Base-by-base conservation (phyloP, 2,797 vertebrate species). In the Muscicapa comitata region DNA sequence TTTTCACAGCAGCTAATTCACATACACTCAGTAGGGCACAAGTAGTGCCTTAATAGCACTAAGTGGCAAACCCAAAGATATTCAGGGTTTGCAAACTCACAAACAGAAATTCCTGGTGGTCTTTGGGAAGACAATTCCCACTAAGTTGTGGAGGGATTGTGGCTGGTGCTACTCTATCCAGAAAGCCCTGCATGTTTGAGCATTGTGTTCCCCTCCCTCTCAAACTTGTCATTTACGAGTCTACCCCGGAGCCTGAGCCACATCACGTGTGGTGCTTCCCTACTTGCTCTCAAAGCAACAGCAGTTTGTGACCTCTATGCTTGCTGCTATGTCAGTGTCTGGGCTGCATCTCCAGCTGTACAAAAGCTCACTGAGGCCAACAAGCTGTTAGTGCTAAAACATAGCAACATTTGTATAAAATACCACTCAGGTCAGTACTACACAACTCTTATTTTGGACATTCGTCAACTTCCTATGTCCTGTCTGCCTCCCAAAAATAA, bases 71-170 rank as follows among this genome's bases (percentile, higher is more conserved):
- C 4, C 4, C 45, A 31, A 45, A 63, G 37, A 20, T 29, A 55
- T 0, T 31, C 6, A 8, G 51, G 28, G 38, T 54, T 81, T 63
- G 17, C 33, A 16, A 17, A 55, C 16, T 70, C 42, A 48, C 14
- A 24, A 24, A 13, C 33, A 86, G 29, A 72, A 78, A 65, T 43
- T 42, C 15, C 29, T 40, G 11, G 17, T 54, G 40, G n/a, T 45
- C 35, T 75, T 80, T 26, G 16, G 31, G 35, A 75, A 57, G 43
- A 14, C 14, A 65, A 11, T 26, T 75, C 18, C 37, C 5, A 8
- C 9, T 17, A 28, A 24, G 0, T 1, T 31, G 14, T 11, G 2
- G 4, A 53, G 45, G 37, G 19, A 7, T 25, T 1, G 2, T 13
- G 18, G 54, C 45, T 15, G 7, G 28, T 80, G n/a, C 38, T 42